Evolutionary conservation across 2,888 invertebrate species (phyloP).

Genomic region (Timema cristinae): DNA sequence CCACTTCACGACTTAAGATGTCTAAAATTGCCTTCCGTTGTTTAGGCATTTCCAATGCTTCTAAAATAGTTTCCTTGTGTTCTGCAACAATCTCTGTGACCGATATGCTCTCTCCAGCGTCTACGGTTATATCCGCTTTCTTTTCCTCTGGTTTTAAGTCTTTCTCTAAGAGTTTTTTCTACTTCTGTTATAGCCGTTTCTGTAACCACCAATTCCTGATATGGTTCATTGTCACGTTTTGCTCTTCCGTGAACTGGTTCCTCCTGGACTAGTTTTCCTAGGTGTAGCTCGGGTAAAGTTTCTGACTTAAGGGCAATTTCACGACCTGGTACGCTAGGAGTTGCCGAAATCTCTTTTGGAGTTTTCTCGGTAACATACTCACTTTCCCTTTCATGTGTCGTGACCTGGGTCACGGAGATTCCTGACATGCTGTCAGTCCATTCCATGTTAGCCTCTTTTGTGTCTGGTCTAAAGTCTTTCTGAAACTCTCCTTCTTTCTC

Average conservation of each 20-base stretch:
- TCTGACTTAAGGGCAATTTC: constrained; percentile 32
- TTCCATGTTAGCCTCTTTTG: constrained; percentile 42
- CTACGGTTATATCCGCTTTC: constrained; percentile 29
- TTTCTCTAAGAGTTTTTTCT: constrained; percentile 29
- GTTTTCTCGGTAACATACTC: constrained; percentile 35
- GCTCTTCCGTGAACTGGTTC: constrained; percentile 31
- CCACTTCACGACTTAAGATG: constrained; percentile 47
- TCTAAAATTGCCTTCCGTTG: constrained; percentile 34
- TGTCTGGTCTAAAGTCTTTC: constrained; percentile 40
- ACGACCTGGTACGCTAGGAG: constrained; percentile 26
- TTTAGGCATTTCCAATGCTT: constrained; percentile 32
- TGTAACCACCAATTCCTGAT: constrained; percentile 31
- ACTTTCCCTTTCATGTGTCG: constrained; percentile 41
- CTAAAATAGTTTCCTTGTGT: constrained; percentile 37
- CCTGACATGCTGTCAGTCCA: constrained; percentile 41
- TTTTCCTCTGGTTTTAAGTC: constrained; percentile 29
- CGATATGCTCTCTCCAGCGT: constrained; percentile 31
- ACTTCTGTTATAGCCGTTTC: constrained; percentile 33
- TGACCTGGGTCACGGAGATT: constrained; percentile 40
- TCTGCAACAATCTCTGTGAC: constrained; percentile 38
- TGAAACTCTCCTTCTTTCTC: constrained; percentile 37
- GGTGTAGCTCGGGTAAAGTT: constrained; percentile 28
- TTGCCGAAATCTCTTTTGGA: constrained; percentile 29
- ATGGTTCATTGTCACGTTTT: constrained; percentile 31
- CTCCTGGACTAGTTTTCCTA: constrained; percentile 26